Base-by-base conservation (phyloP, 2,113 vertebrate species). In the Delphinus delphis region DNA sequence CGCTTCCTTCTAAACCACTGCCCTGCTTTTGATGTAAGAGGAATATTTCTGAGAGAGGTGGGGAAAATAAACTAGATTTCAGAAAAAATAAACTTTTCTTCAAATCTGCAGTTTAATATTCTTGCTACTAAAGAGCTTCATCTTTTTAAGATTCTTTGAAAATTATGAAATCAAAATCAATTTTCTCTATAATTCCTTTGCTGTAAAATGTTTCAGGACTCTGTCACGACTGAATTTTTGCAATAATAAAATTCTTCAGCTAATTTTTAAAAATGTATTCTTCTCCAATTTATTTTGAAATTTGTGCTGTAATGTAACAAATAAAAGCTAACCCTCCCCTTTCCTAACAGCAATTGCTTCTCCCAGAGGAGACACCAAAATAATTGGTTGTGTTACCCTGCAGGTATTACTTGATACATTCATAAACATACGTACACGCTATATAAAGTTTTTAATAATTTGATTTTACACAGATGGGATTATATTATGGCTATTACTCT, bases 381-480 rank as follows among this genome's bases (percentile, higher is more conserved):
- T 28, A 93, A 11, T 9, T 83, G 31, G 23, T 0, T 11, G 0
- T 90, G 47, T 63, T 67, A 65, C 25, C n/a, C 17, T 58, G 17
- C 8, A 70, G 65, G 60, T 11, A 31, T 68, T 88, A 58, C 38
- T 20, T 68, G 67, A 50, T 33, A 53, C 13, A 26, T 68, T 96
- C 68, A 90, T 31, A 93, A 95, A 80, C 14, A 53, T 4, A 36
- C 17, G 18, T 17, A 82, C 2, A 55, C 6, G 28, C 15, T 47
- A 23, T 33, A 60, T 53, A 82, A 70, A 41, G 4, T 62, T 92
- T 83, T 90, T 38, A 95, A 86, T 33, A 71, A 85, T 85, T 70
- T n/a, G 13, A 80, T 68, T 94, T 96, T 93, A 84, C 21, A 81
- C 28, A 82, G 65, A 93, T 73, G 38, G 28, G 71, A 68, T 87